Conservation (phyloP, 1,140 invertebrate species). For the Copidosoma floridanum region DNA sequence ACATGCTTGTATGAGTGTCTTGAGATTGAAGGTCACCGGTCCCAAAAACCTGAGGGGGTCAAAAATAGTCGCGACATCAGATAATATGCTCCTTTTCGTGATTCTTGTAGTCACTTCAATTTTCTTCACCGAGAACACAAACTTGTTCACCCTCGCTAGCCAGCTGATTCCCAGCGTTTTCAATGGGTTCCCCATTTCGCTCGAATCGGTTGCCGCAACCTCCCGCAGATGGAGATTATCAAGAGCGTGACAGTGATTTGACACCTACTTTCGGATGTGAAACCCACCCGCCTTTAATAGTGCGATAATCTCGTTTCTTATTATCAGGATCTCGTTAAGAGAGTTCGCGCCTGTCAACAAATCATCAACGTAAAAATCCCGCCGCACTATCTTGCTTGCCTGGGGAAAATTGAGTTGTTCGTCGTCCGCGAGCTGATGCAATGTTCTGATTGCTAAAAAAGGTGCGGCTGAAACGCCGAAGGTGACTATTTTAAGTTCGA, state of each 20-base stretch:
- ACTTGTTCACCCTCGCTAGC: not conserved
- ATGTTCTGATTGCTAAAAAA: slow-evolving; percentile 6
- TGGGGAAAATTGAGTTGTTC: not conserved
- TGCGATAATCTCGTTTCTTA: not conserved
- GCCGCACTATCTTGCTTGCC: not conserved
- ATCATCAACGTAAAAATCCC: slow-evolving; percentile 13
- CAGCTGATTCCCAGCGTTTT: slow-evolving; percentile 18
- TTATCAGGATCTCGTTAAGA: not conserved
- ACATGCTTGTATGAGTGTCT: slow-evolving; percentile 14
- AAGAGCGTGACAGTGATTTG: not conserved
- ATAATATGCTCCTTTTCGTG: slow-evolving; percentile 16
- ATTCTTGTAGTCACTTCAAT: not conserved
- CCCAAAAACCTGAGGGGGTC: slow-evolving; percentile 18
- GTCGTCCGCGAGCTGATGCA: slow-evolving; percentile 8
- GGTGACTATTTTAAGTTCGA: not conserved
- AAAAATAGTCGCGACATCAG: slow-evolving; percentile 14
- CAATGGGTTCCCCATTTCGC: not conserved
- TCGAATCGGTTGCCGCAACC: not conserved
- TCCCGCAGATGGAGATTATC: not conserved
- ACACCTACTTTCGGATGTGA: slow-evolving; percentile 5
- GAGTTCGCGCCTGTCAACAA: not conserved
- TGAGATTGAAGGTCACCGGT: slow-evolving; percentile 9
- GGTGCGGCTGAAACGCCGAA: not conserved
- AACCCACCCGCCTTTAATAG: not conserved
- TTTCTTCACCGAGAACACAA: not conserved